Conservation (phyloP, 2,113 vertebrate species). For the Salvator merianae region DNA sequence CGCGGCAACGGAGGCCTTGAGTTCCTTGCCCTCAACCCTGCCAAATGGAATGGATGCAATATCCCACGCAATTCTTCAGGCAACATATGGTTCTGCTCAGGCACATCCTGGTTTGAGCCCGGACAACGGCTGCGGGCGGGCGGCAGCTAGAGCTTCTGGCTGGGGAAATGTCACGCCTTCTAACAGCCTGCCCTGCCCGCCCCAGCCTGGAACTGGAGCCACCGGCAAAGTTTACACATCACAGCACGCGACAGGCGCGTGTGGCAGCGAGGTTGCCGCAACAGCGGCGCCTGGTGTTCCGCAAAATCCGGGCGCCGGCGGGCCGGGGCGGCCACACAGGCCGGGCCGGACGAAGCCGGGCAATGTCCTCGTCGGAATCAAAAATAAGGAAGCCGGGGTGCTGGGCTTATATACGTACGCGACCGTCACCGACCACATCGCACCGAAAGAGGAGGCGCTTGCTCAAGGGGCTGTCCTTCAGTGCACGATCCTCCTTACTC, state of each 20-base stretch:
- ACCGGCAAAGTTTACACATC: accelerated
- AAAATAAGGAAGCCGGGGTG: too few species aligned
- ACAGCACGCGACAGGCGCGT: background rate
- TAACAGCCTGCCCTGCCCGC: background rate
- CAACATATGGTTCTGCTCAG: too few species aligned
- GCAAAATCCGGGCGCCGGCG: background rate
- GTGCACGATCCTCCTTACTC: background rate
- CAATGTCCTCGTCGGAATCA: too few species aligned
- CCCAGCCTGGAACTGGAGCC: background rate
- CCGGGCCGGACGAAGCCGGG: background rate
- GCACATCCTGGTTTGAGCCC: background rate
- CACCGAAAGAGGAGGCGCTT: background rate
- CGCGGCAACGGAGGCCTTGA: too few species aligned
- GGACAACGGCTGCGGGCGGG: background rate
- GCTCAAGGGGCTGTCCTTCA: slow-evolving; percentile 28
- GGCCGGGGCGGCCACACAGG: background rate
- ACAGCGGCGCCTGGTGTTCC: background rate
- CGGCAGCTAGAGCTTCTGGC: background rate
- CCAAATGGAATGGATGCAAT: too few species aligned
- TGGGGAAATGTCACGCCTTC: background rate
- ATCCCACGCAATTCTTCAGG: too few species aligned
- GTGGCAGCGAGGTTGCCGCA: background rate
- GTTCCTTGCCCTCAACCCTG: too few species aligned
- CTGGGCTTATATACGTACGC: background rate
- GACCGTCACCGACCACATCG: background rate